phyloP scores from a whole-genome alignment of 2,113 vertebrate species.

The Toxotes chatareus region DNA sequence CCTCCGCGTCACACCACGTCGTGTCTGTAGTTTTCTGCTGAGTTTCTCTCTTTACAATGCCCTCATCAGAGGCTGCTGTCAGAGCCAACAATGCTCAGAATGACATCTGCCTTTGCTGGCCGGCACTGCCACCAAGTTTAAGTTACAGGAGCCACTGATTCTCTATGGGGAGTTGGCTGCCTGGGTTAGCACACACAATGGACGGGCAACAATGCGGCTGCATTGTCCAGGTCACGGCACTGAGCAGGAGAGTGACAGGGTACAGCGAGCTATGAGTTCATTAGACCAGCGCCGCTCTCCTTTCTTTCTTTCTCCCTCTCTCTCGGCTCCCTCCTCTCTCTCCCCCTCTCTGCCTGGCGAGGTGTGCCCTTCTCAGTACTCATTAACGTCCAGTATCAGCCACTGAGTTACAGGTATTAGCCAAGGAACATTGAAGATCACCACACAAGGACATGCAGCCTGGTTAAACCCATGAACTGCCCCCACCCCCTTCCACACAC shows the following conservation, averaged over 20 bases:
- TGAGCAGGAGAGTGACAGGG: constrained; percentile 76
- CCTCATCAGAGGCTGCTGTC: constrained; percentile 73
- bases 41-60: constrained; percentile 58
- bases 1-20: constrained; percentile 34
- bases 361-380: constrained; percentile 63
- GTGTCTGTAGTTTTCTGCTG: constrained; percentile 21
- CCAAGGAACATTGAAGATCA: constrained; percentile 53
- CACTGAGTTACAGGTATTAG: constrained; percentile 72
- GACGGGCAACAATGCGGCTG: constrained; percentile 52
- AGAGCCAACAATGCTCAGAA: constrained; percentile 63
- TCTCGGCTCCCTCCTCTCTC: constrained; percentile 10
- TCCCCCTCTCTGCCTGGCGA: constrained; percentile 7
- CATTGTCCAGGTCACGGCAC: constrained; percentile 72
- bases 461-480: constrained; percentile 51
- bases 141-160: constrained; percentile 73
- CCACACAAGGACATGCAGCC: constrained; percentile 50
- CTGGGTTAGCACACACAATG: constrained; percentile 68
- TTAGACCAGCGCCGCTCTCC: constrained; percentile 61
- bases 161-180: constrained; percentile 62
- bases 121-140: constrained; percentile 57
- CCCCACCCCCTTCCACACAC: background rate
- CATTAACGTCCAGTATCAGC: constrained; percentile 71
- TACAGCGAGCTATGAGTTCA: constrained; percentile 68
- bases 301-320: background rate
- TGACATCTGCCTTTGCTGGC: constrained; percentile 68